Base-by-base conservation (phyloP, 2,888 invertebrate genomes). In the Tinea trinotella region DNA sequence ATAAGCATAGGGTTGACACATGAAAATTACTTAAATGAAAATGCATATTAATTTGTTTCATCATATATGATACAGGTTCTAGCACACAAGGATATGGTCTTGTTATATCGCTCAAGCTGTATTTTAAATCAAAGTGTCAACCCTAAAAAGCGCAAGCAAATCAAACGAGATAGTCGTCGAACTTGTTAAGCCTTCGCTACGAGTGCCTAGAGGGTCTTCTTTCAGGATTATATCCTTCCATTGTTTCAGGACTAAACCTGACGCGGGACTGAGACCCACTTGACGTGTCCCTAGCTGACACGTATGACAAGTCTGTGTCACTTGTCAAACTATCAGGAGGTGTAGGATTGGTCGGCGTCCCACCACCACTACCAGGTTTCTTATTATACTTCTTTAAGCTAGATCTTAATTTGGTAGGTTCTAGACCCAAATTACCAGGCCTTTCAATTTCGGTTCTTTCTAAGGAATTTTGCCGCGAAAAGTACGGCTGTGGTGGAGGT, bases 261-360 rank as follows among this genome's bases (percentile, higher is more conserved):
- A 92, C 94, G 10, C 94, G 85, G 35, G 91, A 90, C 57, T 89
- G 89, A n/a, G 91, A 91, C 19, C 90, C 90, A 56, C 90, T 87
- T 10, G 90, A 88, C 0, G 88, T 90, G 65, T 94, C 94, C 65
- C 93, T 89, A 13, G 96, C 96, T 6, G 96, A 96, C 61, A 94
- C 91, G 73, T 95, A 96, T 44, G 94, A 94, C 65, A 94, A 93
- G 67, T 95, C 96, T 18, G 83, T 82, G 63, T 96, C 96, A 65
- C 94, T 94, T 0, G 94, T 92, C 57, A 94, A 68, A 60, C 94
- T 94, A 64, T 95, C 95, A 0, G 95, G 94, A 0, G 95, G 95
- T 4, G 95, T 94, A 1, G 93, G 93, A 71, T 93, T 93, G 0
- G 94, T 93, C 13, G 94, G 93, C 0, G 94, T 93, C 12, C 88